Evolutionary conservation across 2,113 vertebrate species (phyloP).

Genomic region (Heterochromis multidens): DNA sequence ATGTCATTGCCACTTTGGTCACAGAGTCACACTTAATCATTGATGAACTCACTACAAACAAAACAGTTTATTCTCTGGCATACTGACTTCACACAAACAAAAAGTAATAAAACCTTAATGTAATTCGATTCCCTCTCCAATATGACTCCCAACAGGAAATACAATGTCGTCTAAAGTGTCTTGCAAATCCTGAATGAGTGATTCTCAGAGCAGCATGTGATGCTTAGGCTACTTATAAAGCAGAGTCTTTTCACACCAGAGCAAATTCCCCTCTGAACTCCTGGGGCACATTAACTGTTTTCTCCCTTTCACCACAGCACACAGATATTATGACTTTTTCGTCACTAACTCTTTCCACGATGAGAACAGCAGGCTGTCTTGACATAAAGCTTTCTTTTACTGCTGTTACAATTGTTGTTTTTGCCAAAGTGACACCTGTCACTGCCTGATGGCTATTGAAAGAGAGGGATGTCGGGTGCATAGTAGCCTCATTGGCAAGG

Average conservation of each 20-base stretch:
- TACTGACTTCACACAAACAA: background rate
- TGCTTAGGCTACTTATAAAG: conserved; percentile 31
- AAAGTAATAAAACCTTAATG: background rate
- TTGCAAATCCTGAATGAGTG: background rate
- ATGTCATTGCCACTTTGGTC: no score
- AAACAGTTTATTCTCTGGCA: background rate
- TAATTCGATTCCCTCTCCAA: background rate
- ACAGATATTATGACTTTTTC: background rate
- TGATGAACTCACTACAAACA: background rate
- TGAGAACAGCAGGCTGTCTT: background rate
- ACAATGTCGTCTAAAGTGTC: background rate
- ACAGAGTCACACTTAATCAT: no score
- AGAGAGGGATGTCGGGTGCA: background rate
- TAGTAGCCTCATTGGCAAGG: background rate
- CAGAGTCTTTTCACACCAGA: conserved; percentile 24
- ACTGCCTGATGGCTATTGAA: background rate
- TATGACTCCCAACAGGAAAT: background rate
- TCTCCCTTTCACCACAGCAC: background rate
- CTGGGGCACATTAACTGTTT: conserved; percentile 1
- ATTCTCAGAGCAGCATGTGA: conserved; percentile 58
- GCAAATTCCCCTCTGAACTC: conserved; percentile 37
- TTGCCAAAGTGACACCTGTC: conserved; percentile 42
- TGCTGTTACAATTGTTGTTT: conserved; percentile 23
- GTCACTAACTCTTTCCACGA: background rate
- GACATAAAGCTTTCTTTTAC: background rate